Conservation (phyloP, 2,797 vertebrate species). For the Rhincodon typus region DNA sequence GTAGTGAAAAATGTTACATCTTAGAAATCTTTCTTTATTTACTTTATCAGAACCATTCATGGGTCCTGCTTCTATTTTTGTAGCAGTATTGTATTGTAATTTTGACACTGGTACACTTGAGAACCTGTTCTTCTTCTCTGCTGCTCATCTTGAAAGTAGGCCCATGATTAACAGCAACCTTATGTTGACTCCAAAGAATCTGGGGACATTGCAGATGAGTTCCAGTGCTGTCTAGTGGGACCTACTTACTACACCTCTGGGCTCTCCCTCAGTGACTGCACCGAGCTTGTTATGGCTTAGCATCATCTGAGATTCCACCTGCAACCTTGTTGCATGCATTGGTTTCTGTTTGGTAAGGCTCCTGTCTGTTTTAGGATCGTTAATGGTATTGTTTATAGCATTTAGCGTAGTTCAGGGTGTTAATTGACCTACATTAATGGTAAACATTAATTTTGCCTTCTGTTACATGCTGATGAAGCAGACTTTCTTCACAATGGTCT, state of each 20-base stretch:
- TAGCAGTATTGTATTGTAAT: too few species aligned
- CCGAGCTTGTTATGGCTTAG: background rate
- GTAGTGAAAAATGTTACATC: background rate
- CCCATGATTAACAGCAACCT: background rate
- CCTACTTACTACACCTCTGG: background rate
- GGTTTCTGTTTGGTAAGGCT: background rate
- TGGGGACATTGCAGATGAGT: background rate
- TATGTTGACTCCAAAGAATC: background rate
- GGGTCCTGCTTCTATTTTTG: background rate
- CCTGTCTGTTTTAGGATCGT: background rate
- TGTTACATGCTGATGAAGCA: too few species aligned
- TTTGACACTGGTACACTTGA: background rate
- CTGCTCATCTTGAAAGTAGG: background rate
- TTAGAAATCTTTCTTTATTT: background rate
- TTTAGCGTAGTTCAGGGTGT: background rate
- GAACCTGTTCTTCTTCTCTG: background rate
- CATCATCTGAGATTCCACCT: background rate
- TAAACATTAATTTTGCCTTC: background rate
- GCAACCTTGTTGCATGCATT: background rate
- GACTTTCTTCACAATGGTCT: background rate
- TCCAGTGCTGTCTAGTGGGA: background rate
- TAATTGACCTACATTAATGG: background rate
- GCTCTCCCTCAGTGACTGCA: background rate
- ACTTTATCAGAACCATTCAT: background rate
- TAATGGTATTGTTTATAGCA: background rate